These are phyloP conservation scores for Pterois miles DNA, from an alignment of 2,797 vertebrate genomes.

Conservation along the genomic window DNA sequence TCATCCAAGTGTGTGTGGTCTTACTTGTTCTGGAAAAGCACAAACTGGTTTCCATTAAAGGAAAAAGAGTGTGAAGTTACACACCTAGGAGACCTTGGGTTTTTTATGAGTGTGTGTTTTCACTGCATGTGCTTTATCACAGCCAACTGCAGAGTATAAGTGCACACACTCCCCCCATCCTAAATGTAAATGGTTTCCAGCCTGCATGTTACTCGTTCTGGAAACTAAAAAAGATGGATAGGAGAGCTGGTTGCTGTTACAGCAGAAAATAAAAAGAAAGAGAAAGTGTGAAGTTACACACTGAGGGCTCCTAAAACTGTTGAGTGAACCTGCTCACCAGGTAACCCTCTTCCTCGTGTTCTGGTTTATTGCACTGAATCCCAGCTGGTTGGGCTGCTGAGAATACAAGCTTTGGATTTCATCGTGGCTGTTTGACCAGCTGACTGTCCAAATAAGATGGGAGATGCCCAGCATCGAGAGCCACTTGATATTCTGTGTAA, in stretches of 20 bases:
- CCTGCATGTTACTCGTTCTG: conserved; percentile 35
- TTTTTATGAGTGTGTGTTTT: conserved; percentile 4
- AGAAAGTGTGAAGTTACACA: conserved; percentile 33
- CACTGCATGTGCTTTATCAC: conserved; percentile 35
- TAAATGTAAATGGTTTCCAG: conserved; percentile 37
- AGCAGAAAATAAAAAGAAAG: neutral
- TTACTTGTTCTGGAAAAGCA: conserved; percentile 5
- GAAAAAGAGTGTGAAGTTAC: conserved; percentile 48
- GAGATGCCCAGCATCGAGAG: neutral
- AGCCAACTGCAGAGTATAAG: conserved; percentile 30
- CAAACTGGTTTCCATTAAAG: conserved; percentile 37
- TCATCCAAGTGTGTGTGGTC: neutral
- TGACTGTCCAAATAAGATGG: neutral
- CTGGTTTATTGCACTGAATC: conserved; percentile 10
- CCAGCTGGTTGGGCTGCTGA: conserved; percentile 8
- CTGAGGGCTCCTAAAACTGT: conserved; percentile 11
- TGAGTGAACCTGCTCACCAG: conserved; percentile 46
- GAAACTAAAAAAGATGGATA: conserved; percentile 27
- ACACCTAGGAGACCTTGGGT: conserved; percentile 23
- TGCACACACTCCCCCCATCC: neutral
- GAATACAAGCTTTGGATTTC: conserved; percentile 26
- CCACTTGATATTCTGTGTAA: conserved; percentile 39
- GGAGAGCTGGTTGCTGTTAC: conserved; percentile 16
- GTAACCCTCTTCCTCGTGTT: neutral
- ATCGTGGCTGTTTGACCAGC: conserved; percentile 24